A percentile compares a stretch with the other conserved stretches of the same genome.
Conservation (phyloP, 2,888 invertebrate species). For the Carpatolechia fugitivella region DNA sequence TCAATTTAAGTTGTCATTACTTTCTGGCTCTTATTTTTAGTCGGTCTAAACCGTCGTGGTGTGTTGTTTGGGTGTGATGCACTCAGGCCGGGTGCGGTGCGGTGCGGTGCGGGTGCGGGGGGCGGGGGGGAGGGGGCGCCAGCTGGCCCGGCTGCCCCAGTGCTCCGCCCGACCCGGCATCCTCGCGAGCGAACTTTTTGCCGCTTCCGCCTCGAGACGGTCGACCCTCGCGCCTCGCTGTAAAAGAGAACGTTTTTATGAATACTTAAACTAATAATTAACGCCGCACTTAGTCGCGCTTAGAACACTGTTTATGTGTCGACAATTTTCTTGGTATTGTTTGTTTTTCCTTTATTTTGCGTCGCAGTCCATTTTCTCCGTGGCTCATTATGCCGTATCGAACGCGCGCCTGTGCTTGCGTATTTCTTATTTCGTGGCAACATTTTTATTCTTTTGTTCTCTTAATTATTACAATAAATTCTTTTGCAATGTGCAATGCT, state of each 20-base stretch:
- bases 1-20: too few species aligned
- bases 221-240: slow-evolving; percentile 11
- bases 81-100: neutral
- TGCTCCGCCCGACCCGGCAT: neutral
- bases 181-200: slow-evolving; percentile 30
- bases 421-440: slow-evolving; percentile 47
- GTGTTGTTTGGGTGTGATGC: too few species aligned
- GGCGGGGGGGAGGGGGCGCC: neutral
- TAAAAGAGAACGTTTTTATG: slow-evolving; percentile 48
- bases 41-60: too few species aligned
- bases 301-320: slow-evolving; percentile 60
- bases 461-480: slow-evolving; percentile 49
- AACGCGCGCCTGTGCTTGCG: slow-evolving; percentile 47
- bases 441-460: slow-evolving; percentile 45
- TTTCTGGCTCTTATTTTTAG: too few species aligned
- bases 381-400: slow-evolving; percentile 53
- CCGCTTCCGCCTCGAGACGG: slow-evolving; percentile 26
- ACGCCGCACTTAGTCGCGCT: slow-evolving; percentile 59
- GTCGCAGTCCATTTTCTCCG: slow-evolving; percentile 52
- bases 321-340: slow-evolving; percentile 56
- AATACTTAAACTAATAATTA: slow-evolving; percentile 70
- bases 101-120: neutral
- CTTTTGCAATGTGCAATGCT: slow-evolving; percentile 29
- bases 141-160: neutral
- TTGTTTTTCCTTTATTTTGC: slow-evolving; percentile 47